phyloP scores from a whole-genome alignment of 1,140 invertebrate species.

The Bombus cullumanus region DNA sequence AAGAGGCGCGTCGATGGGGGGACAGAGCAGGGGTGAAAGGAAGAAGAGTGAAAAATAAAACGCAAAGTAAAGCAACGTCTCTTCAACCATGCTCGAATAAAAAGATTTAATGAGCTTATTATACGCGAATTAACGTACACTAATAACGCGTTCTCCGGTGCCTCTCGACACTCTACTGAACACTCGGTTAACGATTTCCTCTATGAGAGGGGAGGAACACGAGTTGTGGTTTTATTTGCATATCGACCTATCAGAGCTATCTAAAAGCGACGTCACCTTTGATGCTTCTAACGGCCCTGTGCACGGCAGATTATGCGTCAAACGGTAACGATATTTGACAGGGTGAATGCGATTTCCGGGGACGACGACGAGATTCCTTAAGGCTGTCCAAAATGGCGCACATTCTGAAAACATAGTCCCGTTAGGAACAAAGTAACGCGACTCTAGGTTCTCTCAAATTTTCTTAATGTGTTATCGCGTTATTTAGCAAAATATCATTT shows the following conservation, averaged over 20 bases:
- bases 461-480: too few relatives aligned
- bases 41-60: constrained; percentile 9
- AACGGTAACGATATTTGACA: constrained; percentile 29
- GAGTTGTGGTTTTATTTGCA: constrained; percentile 25
- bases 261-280: constrained; percentile 9
- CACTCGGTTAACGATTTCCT: constrained; percentile 27
- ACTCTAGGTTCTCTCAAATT: neutral
- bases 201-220: neutral
- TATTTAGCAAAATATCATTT: too few relatives aligned
- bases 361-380: neutral
- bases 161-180: constrained; percentile 24
- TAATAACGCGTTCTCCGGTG: constrained; percentile 28
- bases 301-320: constrained; percentile 20
- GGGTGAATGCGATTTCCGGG: constrained; percentile 19
- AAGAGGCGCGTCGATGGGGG: neutral
- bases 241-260: constrained; percentile 17
- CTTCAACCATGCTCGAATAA: constrained; percentile 36
- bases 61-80: neutral
- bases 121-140: constrained; percentile 41
- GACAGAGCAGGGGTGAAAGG: neutral
- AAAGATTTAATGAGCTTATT: constrained; percentile 44
- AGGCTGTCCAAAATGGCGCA: neutral
- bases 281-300: constrained; percentile 7
- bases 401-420: neutral
- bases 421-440: neutral